Evolutionary conservation across 1,140 invertebrate species (phyloP), one percentile per base, ranked within the genome.

Genomic region (Heliconius eleuchia): DNA sequence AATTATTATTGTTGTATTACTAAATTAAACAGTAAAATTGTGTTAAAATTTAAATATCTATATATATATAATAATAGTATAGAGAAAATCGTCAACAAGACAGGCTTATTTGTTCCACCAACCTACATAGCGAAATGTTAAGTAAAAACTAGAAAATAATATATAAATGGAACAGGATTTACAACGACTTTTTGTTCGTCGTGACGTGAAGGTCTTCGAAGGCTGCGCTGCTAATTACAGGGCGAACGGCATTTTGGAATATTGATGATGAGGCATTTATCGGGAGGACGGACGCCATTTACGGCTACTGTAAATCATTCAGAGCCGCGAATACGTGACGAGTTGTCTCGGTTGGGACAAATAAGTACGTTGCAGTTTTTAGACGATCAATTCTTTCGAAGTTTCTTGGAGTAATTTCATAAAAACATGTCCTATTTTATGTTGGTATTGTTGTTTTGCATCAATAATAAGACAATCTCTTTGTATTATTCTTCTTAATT

Each of bases 251-350:
- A 93, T 93, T 94, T 94, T 91, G 89, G 91, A 92, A 94, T 94
- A 94, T 93, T 94, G 92, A 94, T 94, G 89, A 92, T 93, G 90
- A 92, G 88, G 86, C 88, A 92, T 92, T 92, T 92, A 94, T 92
- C 91, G 90, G 84, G 91, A 89, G 90, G 91, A 93, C 92, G 84
- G 89, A 85, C 82, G 74, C 92, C 91, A 87, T 94, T 90, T 94
- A 94, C 75, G 92, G 92, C 82, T 80, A 85, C 89, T 85, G 91
- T 94, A 94, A 92, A 93, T 94, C 92, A 94, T 92, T 92, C 89
- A 86, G 86, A 87, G 85, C 90, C 82, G 85, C 82, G 79, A 85
- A 84, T 89, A 93, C 88, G 92, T 91, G 92, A 92, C 89, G 90
- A 92, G 91, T 91, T 89, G 92, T 90, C 87, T 90, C 89, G 84